A percentile compares a stretch with the other conserved stretches of the same genome.
phyloP scores from a whole-genome alignment of 2,797 vertebrate species.

The Sebastes nivosus region DNA sequence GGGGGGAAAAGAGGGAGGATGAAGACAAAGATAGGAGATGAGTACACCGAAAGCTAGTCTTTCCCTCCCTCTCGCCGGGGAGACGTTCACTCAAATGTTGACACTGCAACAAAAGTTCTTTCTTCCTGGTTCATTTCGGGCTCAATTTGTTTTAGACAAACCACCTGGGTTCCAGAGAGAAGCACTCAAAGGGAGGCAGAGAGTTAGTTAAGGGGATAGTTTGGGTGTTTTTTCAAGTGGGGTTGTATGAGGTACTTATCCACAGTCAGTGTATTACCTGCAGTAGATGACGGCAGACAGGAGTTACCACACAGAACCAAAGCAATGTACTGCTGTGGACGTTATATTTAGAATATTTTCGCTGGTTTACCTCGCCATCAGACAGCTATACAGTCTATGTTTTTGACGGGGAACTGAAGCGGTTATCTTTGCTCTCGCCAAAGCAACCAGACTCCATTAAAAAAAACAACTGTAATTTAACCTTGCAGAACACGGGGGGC shows the following conservation, averaged over 20 bases:
- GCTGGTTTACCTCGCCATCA: neutral
- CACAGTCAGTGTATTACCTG: neutral
- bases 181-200: neutral
- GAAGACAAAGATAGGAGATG: constrained; percentile 32
- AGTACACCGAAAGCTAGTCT: constrained; percentile 38
- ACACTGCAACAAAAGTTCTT: constrained; percentile 59
- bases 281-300: neutral
- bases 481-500: no score
- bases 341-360: neutral
- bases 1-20: neutral
- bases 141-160: constrained; percentile 57
- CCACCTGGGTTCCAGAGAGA: constrained; percentile 20
- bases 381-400: neutral
- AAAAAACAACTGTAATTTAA: no score
- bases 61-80: constrained; percentile 28
- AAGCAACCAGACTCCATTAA: neutral
- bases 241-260: neutral
- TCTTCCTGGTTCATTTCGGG: constrained; percentile 48
- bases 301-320: no score
- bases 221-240: neutral
- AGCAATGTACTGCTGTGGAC: neutral
- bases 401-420: neutral
- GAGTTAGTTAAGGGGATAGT: no score
- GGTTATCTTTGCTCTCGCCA: neutral
- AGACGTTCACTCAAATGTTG: constrained; percentile 58